These are phyloP conservation scores for Drosophila pruinosa DNA, from an alignment of 1,140 invertebrate genomes.

Conservation along the genomic window DNA sequence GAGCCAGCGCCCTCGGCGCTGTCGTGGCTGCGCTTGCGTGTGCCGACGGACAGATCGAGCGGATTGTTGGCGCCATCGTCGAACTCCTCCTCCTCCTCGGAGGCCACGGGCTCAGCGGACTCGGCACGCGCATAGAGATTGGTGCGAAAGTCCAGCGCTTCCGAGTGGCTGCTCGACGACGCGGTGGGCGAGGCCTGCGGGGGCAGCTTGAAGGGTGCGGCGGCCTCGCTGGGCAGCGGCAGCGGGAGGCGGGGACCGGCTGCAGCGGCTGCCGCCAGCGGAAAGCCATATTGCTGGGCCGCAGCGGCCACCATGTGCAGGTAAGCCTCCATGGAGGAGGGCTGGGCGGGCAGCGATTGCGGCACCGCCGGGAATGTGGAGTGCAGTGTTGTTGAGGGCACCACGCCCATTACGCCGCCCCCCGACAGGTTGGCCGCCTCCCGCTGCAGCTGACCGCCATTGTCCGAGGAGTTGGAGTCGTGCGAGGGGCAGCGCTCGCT, in stretches of 20 bases:
- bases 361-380: slow-evolving; percentile 78
- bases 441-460: slow-evolving; percentile 58
- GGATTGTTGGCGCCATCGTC: slow-evolving; percentile 84
- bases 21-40: slow-evolving; percentile 86
- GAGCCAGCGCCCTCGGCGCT: too few species aligned
- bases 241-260: slow-evolving; percentile 83
- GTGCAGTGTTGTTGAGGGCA: slow-evolving; percentile 83
- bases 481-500: slow-evolving; percentile 87
- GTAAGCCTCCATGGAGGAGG: slow-evolving; percentile 91
- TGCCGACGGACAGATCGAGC: slow-evolving; percentile 90
- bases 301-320: slow-evolving; percentile 87
- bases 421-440: slow-evolving; percentile 77
- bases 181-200: slow-evolving; percentile 80
- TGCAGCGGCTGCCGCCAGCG: slow-evolving; percentile 85
- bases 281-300: slow-evolving; percentile 88
- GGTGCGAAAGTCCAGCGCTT: slow-evolving; percentile 77
- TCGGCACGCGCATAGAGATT: slow-evolving; percentile 67
- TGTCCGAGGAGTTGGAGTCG: slow-evolving; percentile 87
- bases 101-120: slow-evolving; percentile 80
- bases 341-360: slow-evolving; percentile 87
- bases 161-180: slow-evolving; percentile 68
- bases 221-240: slow-evolving; percentile 85
- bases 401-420: slow-evolving; percentile 69
- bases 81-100: slow-evolving; percentile 83
- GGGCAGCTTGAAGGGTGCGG: slow-evolving; percentile 80